Conservation (phyloP, 2,797 vertebrate species). For the Bucorvus abyssinicus region DNA sequence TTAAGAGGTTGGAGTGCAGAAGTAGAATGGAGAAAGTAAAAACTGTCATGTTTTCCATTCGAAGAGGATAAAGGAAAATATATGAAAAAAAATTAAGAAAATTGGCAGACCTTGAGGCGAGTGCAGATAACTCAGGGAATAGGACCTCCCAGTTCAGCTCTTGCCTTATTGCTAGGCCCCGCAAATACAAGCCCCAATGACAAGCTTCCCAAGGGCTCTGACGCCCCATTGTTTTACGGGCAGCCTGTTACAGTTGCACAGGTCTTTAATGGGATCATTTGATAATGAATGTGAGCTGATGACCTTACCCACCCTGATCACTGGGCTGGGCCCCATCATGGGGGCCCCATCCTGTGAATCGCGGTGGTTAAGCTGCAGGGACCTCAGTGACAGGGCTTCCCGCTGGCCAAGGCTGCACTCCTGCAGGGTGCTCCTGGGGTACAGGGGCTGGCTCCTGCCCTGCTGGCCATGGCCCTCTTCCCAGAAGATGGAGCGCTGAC, state of each 20-base stretch:
- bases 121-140: neutral
- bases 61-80: slow-evolving; percentile 12
- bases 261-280: neutral
- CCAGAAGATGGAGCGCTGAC: neutral
- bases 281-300: neutral
- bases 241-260: neutral
- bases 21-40: neutral
- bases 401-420: fast-evolving
- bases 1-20: neutral
- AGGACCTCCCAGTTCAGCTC: neutral
- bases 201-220: neutral
- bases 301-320: neutral
- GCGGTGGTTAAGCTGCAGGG: neutral
- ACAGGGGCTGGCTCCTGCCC: neutral
- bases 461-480: fast-evolving
- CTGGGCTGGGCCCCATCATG: neutral
- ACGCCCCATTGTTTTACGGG: neutral
- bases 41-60: neutral
- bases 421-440: no score
- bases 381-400: neutral
- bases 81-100: neutral
- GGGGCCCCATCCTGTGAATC: neutral
- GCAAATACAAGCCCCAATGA: neutral
- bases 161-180: neutral
- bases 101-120: neutral